Conservation (phyloP, 2,113 vertebrate genomes). For the Sebastes schlegelii region DNA sequence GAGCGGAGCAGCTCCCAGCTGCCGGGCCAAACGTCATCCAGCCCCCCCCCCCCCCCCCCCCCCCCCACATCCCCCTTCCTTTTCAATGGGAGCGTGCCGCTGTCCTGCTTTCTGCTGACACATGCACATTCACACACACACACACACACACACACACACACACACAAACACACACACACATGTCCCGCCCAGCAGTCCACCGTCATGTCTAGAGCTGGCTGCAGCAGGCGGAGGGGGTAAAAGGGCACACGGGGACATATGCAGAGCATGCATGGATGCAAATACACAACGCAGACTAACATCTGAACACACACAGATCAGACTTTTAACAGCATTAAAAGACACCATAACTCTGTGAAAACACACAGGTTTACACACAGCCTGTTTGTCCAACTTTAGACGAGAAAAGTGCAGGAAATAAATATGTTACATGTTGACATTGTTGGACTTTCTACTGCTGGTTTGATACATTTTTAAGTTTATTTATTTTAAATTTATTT, state of each 20-base stretch:
- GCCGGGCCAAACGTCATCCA: conserved; percentile 76
- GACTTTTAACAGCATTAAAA: background rate
- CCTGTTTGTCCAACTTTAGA: background rate
- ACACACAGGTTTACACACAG: background rate
- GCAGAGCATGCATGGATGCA: conserved; percentile 33
- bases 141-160: conserved; percentile 30
- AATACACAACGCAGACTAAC: conserved; percentile 17
- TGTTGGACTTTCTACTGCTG: background rate
- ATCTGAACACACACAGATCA: background rate
- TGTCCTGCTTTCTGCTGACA: conserved; percentile 61
- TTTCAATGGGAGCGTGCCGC: conserved; percentile 71
- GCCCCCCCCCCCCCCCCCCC: background rate
- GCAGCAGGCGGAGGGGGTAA: conserved; percentile 49
- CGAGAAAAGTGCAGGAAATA: background rate
- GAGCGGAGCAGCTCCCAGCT: conserved; percentile 78
- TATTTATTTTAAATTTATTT: too few species aligned
- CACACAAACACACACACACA: conserved; percentile 37
- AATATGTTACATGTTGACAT: background rate
- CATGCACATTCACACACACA: conserved; percentile 53
- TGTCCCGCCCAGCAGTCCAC: conserved; percentile 20
- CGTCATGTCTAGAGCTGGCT: conserved; percentile 48
- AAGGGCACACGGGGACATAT: conserved; percentile 55
- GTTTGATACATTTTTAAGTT: too few species aligned
- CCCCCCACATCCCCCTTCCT: conserved; percentile 13
- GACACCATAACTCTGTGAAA: background rate